phyloP scores from a whole-genome alignment of 1,140 invertebrate species.

The Drosophila eugracilis region DNA sequence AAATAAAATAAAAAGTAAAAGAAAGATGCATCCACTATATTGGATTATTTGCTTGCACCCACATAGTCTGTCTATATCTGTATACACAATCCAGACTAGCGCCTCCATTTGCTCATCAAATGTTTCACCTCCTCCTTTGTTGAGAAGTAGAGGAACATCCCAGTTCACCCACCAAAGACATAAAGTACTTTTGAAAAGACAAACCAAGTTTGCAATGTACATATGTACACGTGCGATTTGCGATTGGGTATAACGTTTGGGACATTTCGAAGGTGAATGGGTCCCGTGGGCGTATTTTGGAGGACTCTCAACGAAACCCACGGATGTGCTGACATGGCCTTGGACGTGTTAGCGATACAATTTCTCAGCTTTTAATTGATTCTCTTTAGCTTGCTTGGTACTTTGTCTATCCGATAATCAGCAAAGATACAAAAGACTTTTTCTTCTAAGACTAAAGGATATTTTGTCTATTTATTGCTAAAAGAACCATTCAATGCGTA shows the following conservation, averaged over 20 bases:
- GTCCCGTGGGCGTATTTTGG: constrained; percentile 65
- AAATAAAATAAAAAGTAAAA: background rate
- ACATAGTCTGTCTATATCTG: background rate
- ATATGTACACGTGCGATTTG: constrained; percentile 8
- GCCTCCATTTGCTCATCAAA: constrained; percentile 3
- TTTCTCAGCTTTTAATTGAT: constrained; percentile 70
- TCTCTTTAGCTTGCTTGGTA: constrained; percentile 32
- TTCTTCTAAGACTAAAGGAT: background rate
- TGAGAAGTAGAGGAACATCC: constrained; percentile 5
- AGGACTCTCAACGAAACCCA: constrained; percentile 4
- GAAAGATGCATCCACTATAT: background rate
- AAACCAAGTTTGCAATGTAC: constrained; percentile 22
- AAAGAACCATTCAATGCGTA: constrained; percentile 30
- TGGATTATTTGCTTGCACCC: constrained; percentile 4
- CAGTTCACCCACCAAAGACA: constrained; percentile 7
- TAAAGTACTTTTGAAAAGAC: constrained; percentile 16
- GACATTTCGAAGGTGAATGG: constrained; percentile 53
- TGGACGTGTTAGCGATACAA: constrained; percentile 43
- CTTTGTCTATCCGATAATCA: constrained; percentile 58
- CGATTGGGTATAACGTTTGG: constrained; percentile 42
- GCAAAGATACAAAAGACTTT: constrained; percentile 17
- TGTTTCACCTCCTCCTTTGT: constrained; percentile 10
- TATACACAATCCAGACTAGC: constrained; percentile 2
- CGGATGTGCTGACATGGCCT: constrained; percentile 41
- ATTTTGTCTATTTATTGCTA: constrained; percentile 17